Conservation (phyloP, 2,113 vertebrate species). For the Cephalophus harveyi region DNA sequence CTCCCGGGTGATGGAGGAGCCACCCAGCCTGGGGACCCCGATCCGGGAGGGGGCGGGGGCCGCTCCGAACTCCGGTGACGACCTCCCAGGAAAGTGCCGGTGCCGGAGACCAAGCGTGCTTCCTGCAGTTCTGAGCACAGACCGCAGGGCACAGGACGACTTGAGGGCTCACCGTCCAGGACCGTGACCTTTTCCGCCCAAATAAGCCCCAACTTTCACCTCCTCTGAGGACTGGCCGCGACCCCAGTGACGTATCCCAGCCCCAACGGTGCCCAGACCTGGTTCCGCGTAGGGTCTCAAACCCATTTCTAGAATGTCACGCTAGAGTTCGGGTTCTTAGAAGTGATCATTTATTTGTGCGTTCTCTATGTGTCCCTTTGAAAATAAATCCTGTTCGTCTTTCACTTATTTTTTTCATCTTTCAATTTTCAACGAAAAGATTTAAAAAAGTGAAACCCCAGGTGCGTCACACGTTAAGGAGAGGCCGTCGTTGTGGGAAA, state of each 20-base stretch:
- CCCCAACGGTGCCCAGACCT: not conserved
- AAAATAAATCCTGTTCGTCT: slow-evolving; percentile 46
- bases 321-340: not conserved
- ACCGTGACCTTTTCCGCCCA: not conserved
- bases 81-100: not conserved
- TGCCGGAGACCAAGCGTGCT: rapidly evolving
- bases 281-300: not conserved
- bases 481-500: not conserved
- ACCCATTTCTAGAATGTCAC: not conserved
- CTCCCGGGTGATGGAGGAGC: not conserved
- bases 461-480: slow-evolving; percentile 21
- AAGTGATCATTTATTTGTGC: slow-evolving; percentile 54
- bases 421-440: slow-evolving; percentile 57
- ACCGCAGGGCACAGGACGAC: not conserved
- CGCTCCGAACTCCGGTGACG: not conserved
- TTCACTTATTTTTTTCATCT: slow-evolving; percentile 33
- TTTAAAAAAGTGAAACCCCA: slow-evolving; percentile 48
- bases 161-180: rapidly evolving
- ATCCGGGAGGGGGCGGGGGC: not conserved
- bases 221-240: rapidly evolving
- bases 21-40: no score
- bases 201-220: no score
- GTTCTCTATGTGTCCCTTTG: slow-evolving; percentile 54
- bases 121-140: not conserved
- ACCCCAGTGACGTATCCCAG: not conserved